phyloP scores from a whole-genome alignment of 2,888 invertebrate genomes.

The Drosophila pegasa region DNA sequence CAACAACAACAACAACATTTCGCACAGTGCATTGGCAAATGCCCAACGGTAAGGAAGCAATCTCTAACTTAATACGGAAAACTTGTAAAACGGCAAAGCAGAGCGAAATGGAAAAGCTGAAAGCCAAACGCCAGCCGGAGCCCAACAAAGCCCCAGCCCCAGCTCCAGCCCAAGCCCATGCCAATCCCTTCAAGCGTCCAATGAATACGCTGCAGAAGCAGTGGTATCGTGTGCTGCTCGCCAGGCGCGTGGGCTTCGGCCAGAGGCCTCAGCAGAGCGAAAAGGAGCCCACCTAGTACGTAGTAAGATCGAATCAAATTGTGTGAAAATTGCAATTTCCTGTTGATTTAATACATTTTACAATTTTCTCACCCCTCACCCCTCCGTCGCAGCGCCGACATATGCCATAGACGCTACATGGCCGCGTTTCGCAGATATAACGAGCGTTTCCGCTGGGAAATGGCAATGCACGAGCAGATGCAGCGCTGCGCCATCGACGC shows the following conservation, averaged over 20 bases:
- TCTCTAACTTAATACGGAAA: slow-evolving; percentile 71
- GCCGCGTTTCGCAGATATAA: slow-evolving; percentile 83
- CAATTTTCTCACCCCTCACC: slow-evolving; percentile 25
- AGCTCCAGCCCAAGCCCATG: slow-evolving; percentile 16
- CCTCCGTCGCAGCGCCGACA: slow-evolving; percentile 67
- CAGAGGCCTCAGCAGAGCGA: slow-evolving; percentile 61
- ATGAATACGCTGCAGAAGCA: slow-evolving; percentile 84
- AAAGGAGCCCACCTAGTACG: slow-evolving; percentile 80
- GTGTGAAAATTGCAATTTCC: slow-evolving; percentile 82
- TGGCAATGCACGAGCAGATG: slow-evolving; percentile 84
- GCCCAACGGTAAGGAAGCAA: slow-evolving; percentile 73
- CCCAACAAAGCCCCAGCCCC: slow-evolving; percentile 16
- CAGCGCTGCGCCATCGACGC: slow-evolving; percentile 84
- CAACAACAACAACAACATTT: slow-evolving; percentile 28
- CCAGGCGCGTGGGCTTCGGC: slow-evolving; percentile 80
- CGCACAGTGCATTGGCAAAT: slow-evolving; percentile 60
- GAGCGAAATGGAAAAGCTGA: slow-evolving; percentile 50
- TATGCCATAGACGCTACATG: slow-evolving; percentile 82
- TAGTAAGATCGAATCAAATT: slow-evolving; percentile 76
- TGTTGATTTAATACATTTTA: slow-evolving; percentile 77
- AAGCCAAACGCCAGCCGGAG: slow-evolving; percentile 34
- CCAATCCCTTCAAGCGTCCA: slow-evolving; percentile 83
- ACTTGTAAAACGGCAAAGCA: slow-evolving; percentile 57
- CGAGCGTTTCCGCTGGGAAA: slow-evolving; percentile 84
- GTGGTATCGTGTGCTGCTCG: slow-evolving; percentile 83